Percentiles rank a stretch among this genome's conserved stretches.
These are phyloP conservation scores for Plotosus lineatus DNA, from an alignment of 2,113 vertebrate species.

Conservation along the genomic window DNA sequence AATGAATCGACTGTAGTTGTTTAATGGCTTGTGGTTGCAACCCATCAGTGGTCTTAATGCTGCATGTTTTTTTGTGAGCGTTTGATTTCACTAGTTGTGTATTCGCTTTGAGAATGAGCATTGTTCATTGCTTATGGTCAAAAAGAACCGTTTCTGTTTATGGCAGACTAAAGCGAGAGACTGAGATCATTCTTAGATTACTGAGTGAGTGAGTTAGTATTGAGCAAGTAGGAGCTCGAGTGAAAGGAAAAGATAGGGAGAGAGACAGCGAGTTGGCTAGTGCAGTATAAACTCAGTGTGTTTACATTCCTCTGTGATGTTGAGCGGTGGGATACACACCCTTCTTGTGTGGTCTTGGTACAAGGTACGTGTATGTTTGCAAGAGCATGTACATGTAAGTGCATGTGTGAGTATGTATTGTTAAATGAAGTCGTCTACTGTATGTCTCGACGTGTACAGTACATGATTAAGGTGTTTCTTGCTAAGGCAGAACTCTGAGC, in stretches of 20 bases:
- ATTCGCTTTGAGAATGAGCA: conserved; percentile 12
- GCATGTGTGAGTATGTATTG: conserved; percentile 6
- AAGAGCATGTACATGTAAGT: conserved; percentile 25
- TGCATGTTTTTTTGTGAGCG: conserved; percentile 5
- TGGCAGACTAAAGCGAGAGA: conserved; percentile 3
- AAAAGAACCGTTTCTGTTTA: conserved; percentile 26
- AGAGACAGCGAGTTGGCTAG: conserved; percentile 13
- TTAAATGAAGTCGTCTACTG: not conserved
- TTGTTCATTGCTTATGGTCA: conserved; percentile 34
- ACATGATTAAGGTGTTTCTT: conserved; percentile 26
- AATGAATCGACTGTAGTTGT: conserved; percentile 1
- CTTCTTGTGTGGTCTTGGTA: conserved; percentile 70
- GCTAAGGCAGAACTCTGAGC: not conserved
- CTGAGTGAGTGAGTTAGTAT: conserved; percentile 18
- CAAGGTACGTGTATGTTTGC: conserved; percentile 12
- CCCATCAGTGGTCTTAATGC: conserved; percentile 22
- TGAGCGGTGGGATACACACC: conserved; percentile 65
- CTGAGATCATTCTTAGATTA: conserved; percentile 20
- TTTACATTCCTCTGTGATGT: conserved; percentile 75
- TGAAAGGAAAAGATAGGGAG: not conserved
- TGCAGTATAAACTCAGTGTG: conserved; percentile 58
- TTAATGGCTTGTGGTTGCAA: conserved; percentile 36
- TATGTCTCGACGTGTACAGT: conserved; percentile 36
- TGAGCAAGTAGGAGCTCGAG: not conserved
- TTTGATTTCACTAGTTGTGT: conserved; percentile 26